These are phyloP conservation scores for Cyclopterus lumpus DNA, from an alignment of 2,797 vertebrate genomes.

Conservation along the genomic window DNA sequence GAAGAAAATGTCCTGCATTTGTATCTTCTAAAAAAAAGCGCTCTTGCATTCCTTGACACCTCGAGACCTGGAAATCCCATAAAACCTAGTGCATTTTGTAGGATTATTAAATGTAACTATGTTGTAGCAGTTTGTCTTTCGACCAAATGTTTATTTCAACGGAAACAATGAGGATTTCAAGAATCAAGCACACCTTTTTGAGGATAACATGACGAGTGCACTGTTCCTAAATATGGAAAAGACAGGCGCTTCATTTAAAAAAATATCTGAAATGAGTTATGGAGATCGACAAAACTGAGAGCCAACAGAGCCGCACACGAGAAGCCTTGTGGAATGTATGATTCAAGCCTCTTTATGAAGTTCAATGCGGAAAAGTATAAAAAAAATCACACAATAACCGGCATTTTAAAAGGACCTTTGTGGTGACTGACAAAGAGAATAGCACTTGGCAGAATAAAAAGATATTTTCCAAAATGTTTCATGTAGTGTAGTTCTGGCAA, in stretches of 20 bases:
- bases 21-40: conserved; percentile 3
- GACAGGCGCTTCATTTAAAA: background rate
- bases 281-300: background rate
- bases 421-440: conserved; percentile 3
- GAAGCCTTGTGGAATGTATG: conserved; percentile 9
- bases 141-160: background rate
- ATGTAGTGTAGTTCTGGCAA: background rate
- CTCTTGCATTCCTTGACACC: background rate
- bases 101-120: background rate
- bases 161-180: conserved; percentile 1
- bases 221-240: background rate
- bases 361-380: background rate
- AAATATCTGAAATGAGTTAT: background rate
- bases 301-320: background rate
- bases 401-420: conserved; percentile 9
- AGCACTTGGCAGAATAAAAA: background rate
- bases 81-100: background rate
- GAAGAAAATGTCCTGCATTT: conserved; percentile 8
- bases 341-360: conserved; percentile 4
- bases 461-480: background rate
- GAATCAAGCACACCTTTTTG: background rate
- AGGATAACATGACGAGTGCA: background rate
- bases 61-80: background rate
- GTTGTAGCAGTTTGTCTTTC: background rate
- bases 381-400: conserved; percentile 1